Evolutionary conservation across 2,797 vertebrate genomes (phyloP).

Genomic region (Prionace glauca): DNA sequence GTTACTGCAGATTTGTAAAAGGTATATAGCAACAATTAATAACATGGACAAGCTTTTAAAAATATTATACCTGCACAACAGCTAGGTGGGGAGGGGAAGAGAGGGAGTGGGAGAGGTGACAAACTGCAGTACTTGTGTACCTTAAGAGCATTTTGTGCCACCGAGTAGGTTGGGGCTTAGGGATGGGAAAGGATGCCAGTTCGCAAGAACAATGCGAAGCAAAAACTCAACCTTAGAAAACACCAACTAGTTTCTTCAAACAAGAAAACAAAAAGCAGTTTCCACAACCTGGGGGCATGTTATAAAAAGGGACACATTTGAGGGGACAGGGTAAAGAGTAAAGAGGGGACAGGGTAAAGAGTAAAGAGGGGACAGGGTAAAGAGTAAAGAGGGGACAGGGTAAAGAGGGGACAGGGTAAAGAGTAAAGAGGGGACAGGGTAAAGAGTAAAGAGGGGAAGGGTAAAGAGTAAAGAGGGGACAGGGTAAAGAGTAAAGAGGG

Average conservation of each 20-base stretch:
- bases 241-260: not conserved
- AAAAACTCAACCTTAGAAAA: not conserved
- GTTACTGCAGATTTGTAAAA: not conserved
- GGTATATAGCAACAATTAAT: not conserved
- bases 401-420: too few species aligned
- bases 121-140: not conserved
- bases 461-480: too few species aligned
- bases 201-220: not conserved
- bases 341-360: too few species aligned
- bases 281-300: not conserved
- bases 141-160: too few species aligned
- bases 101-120: too few species aligned
- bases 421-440: too few species aligned
- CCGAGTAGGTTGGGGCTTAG: too few species aligned
- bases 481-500: too few species aligned
- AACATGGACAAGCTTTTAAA: not conserved
- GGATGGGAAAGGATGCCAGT: not conserved
- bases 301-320: too few species aligned
- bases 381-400: not conserved
- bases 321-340: too few species aligned
- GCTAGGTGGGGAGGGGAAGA: not conserved
- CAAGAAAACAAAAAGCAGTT: not conserved
- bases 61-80: not conserved
- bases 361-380: too few species aligned
- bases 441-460: not conserved